Evolutionary conservation across 2,888 invertebrate genomes (phyloP), one percentile per base, ranked within the genome.

Genomic region (Polyommatus icarus): DNA sequence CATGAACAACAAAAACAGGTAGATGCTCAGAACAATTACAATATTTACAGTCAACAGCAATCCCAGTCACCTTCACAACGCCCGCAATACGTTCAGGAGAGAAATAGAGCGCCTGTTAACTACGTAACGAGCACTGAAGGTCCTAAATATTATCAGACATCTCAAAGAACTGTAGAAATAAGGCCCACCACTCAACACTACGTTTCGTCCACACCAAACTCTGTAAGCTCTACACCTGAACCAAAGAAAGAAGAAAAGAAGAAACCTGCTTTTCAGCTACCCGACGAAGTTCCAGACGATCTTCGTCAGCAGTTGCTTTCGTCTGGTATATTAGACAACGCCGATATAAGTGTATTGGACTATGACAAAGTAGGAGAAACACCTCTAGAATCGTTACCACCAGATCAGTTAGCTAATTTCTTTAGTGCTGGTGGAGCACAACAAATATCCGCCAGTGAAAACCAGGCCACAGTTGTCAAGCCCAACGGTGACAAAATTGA

Each of bases 331-430:
- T 91, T 98, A 78, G 97, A 97, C 82, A 97, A 98, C 85, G 98
- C 98, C 72, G 97, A 98, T 83, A 98, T 98, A 79, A 98, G 98
- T 82, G 95, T 98, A 76, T 90, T 98, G 79, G 98, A 98, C 90
- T 98, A 98, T 84, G 98, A 98, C 85, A 98, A 98, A 93, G 96
- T 97, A 67, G 98, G 98, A 50, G 98, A 97, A 80, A 97, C 97
- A 78, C 96, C 97, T 5, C 92, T 98, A 76, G 97, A 97, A 80
- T 97, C 96, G 80, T 89, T 98, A 76, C 97, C 98, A 2, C 97
- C 97, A 77, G 97, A 98, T 89, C 98, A 98, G 83, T 89, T 98
- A 79, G 97, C 97, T 59, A 97, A 98, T 87, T 97, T 98, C 89
- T 98, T 97, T 85, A 96, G 96, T 29, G 97, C 97, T n/a, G 98